Evolutionary conservation across 2,888 invertebrate species (phyloP).

Genomic region (Tortrix viridana): DNA sequence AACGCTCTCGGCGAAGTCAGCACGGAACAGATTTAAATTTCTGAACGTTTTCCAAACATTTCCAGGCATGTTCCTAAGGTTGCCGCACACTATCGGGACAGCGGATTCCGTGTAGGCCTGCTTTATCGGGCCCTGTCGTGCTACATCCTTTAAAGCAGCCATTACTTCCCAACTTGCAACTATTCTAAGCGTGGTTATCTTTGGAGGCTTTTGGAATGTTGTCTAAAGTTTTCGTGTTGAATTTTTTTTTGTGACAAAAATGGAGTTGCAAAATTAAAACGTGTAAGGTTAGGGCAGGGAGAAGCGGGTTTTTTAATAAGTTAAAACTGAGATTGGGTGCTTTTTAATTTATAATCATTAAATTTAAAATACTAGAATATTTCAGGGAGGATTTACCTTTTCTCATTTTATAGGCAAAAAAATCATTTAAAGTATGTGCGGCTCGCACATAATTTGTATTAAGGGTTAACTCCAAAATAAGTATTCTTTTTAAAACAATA

Average conservation of each 20-base stretch:
- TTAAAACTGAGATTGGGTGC: too few relatives aligned
- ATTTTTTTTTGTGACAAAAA: not conserved
- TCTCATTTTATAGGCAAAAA: too few relatives aligned
- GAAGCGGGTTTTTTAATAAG: not conserved
- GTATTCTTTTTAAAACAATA: too few relatives aligned
- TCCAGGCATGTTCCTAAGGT: slow-evolving; percentile 19
- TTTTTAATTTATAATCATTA: too few relatives aligned
- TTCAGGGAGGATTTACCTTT: too few relatives aligned
- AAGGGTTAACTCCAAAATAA: too few relatives aligned
- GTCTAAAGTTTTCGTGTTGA: not conserved
- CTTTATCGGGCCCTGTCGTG: slow-evolving; percentile 66
- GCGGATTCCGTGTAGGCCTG: slow-evolving; percentile 63
- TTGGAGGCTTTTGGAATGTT: not conserved
- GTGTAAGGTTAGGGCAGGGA: not conserved
- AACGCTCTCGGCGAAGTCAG: not conserved
- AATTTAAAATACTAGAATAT: too few relatives aligned
- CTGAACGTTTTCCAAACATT: slow-evolving; percentile 5
- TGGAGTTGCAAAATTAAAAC: not conserved
- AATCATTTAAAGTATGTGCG: too few relatives aligned
- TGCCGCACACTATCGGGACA: slow-evolving; percentile 41
- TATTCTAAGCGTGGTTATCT: slow-evolving; percentile 52
- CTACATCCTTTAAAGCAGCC: slow-evolving; percentile 67
- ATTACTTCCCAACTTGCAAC: slow-evolving; percentile 65
- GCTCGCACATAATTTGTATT: too few relatives aligned
- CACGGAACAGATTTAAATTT: not conserved